These are phyloP conservation scores for Hippocampus kuda DNA, from an alignment of 2,797 vertebrate genomes.

Conservation along the genomic window DNA sequence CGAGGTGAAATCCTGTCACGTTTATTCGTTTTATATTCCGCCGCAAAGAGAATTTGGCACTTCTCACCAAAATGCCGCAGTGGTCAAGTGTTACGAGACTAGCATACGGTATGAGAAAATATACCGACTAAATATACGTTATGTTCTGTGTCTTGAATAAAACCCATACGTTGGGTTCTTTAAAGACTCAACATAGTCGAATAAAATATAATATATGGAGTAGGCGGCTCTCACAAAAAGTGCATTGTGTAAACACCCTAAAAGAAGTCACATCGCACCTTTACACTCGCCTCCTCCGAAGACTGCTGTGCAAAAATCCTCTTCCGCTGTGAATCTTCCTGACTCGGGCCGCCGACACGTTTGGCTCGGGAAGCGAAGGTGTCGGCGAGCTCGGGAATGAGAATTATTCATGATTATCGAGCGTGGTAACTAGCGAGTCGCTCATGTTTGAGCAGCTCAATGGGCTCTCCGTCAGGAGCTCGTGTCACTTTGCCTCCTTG, in stretches of 20 bases:
- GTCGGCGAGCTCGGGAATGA: not conserved
- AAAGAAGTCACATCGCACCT: not conserved
- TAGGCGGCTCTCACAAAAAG: no score
- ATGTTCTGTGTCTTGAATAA: no score
- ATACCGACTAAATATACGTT: not conserved
- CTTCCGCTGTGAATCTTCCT: not conserved
- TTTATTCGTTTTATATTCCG: not conserved
- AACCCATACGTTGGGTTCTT: no score
- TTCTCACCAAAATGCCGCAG: not conserved
- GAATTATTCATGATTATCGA: constrained; percentile 1
- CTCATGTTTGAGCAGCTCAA: constrained; percentile 6
- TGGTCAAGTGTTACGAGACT: not conserved
- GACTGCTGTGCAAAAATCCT: not conserved
- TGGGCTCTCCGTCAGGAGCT: not conserved
- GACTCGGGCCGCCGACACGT: not conserved
- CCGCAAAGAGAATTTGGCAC: not conserved
- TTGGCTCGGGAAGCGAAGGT: not conserved
- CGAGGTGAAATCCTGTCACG: not conserved
- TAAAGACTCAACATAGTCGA: no score
- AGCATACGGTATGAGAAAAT: not conserved
- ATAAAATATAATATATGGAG: no score
- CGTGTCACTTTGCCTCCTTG: constrained; percentile 5
- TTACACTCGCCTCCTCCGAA: not conserved
- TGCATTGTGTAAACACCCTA: not conserved
- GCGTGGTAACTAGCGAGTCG: not conserved